Evolutionary conservation across 2,797 vertebrate genomes (phyloP).

Genomic region (Pseudochromis fuscus): DNA sequence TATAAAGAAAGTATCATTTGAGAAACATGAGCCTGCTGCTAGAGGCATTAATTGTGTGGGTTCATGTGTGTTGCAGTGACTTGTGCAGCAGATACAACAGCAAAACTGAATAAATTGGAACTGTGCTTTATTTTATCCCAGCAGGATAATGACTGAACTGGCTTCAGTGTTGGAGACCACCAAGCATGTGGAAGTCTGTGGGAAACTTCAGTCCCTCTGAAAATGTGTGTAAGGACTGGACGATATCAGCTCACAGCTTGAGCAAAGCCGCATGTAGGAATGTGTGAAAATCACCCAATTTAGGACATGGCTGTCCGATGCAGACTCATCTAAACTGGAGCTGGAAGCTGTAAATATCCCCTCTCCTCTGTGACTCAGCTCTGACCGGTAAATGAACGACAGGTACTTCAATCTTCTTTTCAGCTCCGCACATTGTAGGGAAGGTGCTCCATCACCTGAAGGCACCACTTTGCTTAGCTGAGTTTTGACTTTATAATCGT

Average conservation of each 20-base stretch:
- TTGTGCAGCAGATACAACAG: background rate
- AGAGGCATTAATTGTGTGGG: too few species aligned
- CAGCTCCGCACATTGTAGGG: background rate
- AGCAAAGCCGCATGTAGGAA: slow-evolving; percentile 30
- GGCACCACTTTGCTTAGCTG: background rate
- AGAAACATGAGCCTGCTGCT: background rate
- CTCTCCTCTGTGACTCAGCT: too few species aligned
- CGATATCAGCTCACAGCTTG: slow-evolving; percentile 19
- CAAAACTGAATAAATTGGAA: slow-evolving; percentile 16
- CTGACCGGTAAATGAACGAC: background rate
- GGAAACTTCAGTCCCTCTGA: slow-evolving; percentile 16
- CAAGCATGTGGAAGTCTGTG: background rate
- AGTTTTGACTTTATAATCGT: slow-evolving; percentile 5
- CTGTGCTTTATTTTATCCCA: background rate
- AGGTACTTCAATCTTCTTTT: background rate
- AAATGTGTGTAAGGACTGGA: slow-evolving; percentile 16
- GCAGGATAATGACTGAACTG: slow-evolving; percentile 8
- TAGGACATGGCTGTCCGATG: slow-evolving; percentile 20
- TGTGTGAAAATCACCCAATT: slow-evolving; percentile 28
- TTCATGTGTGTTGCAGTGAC: slow-evolving; percentile 24
- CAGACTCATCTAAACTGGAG: background rate
- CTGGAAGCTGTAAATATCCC: background rate
- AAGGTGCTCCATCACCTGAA: slow-evolving; percentile 1
- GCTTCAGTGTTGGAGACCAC: background rate
- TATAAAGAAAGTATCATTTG: background rate